Evolutionary conservation across 2,797 vertebrate species (phyloP).

Genomic region (Etheostoma perlongum): DNA sequence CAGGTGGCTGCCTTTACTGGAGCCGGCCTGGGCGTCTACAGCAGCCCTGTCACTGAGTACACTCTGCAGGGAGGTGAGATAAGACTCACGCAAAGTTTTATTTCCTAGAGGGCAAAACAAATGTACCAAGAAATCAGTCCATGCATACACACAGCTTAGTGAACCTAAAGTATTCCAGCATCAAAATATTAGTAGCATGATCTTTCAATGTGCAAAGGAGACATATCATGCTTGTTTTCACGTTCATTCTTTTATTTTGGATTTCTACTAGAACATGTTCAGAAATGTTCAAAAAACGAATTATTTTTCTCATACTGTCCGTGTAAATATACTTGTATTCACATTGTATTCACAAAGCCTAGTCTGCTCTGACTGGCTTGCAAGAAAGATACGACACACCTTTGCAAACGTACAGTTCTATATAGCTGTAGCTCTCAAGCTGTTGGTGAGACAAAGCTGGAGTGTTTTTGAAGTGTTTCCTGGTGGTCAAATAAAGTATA

Average conservation of each 20-base stretch:
- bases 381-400: too few relatives aligned
- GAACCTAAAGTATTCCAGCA: neutral
- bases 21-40: constrained; percentile 93
- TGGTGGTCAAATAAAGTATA: neutral
- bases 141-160: neutral
- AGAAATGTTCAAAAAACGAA: too few relatives aligned
- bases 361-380: too few relatives aligned
- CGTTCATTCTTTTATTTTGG: too few relatives aligned
- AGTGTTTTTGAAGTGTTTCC: neutral
- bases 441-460: neutral
- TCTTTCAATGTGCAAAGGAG: neutral
- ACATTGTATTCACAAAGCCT: too few relatives aligned
- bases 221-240: too few relatives aligned
- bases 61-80: constrained; percentile 95
- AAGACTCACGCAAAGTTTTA: constrained; percentile 1
- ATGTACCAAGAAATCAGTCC: neutral
- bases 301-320: too few relatives aligned
- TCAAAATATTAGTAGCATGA: neutral
- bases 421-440: too few relatives aligned
- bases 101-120: neutral
- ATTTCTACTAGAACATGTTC: too few relatives aligned
- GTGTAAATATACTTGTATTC: too few relatives aligned
- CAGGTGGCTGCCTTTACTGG: constrained; percentile 97
- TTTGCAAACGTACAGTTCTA: too few relatives aligned
- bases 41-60: constrained; percentile 92